These are phyloP conservation scores for Orestias chungarensis DNA, from an alignment of 2,797 vertebrate genomes.

Conservation along the genomic window DNA sequence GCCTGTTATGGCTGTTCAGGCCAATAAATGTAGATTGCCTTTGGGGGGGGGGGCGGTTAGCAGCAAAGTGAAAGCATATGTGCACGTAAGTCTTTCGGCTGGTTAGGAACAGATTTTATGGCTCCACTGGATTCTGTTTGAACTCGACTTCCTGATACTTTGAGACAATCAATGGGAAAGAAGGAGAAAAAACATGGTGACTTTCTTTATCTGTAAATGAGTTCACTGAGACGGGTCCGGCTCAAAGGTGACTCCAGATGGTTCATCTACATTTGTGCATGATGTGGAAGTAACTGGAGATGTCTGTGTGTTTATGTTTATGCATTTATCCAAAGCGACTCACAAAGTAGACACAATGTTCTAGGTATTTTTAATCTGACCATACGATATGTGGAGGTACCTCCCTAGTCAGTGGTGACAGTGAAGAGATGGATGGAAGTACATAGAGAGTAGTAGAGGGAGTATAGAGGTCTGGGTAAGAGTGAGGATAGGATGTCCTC, in stretches of 20 bases:
- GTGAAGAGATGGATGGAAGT: no score
- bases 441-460: no score
- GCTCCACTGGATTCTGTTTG: constrained; percentile 41
- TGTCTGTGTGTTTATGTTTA: neutral
- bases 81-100: constrained; percentile 37
- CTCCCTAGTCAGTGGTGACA: no score
- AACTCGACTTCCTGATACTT: constrained; percentile 28
- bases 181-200: constrained; percentile 38
- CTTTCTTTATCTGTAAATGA: constrained; percentile 40
- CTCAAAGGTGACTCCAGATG: constrained; percentile 27
- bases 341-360: no score
- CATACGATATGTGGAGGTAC: no score
- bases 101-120: constrained; percentile 51
- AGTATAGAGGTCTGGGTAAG: no score
- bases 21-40: constrained; percentile 54
- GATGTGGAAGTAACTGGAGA: neutral
- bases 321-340: accelerated
- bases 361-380: no score
- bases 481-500: no score
- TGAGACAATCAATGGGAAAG: constrained; percentile 12
- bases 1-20: constrained; percentile 41
- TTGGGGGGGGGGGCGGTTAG: constrained; percentile 26
- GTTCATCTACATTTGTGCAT: neutral
- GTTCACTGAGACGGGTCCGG: constrained; percentile 23
- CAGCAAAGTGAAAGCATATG: constrained; percentile 67